Evolutionary conservation across 2,888 invertebrate species (phyloP), one percentile per base, ranked within the genome.

Genomic region (Auanema freiburgensis): DNA sequence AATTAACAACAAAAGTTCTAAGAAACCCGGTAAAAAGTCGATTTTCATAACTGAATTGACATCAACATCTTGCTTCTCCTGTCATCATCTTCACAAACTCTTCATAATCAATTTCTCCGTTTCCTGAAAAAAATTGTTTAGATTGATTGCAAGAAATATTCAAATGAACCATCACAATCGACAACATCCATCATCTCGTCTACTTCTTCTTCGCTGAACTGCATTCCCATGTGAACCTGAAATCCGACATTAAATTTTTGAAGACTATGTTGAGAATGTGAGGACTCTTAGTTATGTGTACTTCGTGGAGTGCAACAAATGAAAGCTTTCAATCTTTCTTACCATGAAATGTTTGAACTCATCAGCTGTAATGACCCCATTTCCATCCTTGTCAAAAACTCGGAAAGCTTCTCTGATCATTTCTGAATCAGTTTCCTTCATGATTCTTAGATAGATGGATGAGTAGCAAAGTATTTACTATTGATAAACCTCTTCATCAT

Each of bases 371-470:
- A 79, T 80, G 43, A 73, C 72, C 3, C 80, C 80, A 49, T 74
- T 74, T 53, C 72, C 61, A 62, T 74, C 74, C 16, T 66, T 61
- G 55, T 74, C 74, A 63, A 74, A 74, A 14, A 80, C 74, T 42
- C 80, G 75, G 69, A 83, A 82, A 3, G 81, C 82, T 54, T 82
- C 82, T 11, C 82, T 68, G 60, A 82, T 83, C 83, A 83, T 83
- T 57, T 81, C 79, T 12, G 78, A 74, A 60, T 74, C 76, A 16
- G 74, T 74, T 21, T 74, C 74, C 50, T 74, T 82, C 80, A 83
- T 82, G 63, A 83, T 76, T 60, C 80, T 71, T 65, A 40, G 71
- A 66, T 33, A 33, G 33, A 33, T 33, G 4, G 8, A 33, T 33
- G 11, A 18, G 46, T 5, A 5, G 46, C 10, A 5, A 46, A 16